These are phyloP conservation scores for Nymphalis c-album DNA, from an alignment of 2,888 invertebrate species.

Conservation along the genomic window DNA sequence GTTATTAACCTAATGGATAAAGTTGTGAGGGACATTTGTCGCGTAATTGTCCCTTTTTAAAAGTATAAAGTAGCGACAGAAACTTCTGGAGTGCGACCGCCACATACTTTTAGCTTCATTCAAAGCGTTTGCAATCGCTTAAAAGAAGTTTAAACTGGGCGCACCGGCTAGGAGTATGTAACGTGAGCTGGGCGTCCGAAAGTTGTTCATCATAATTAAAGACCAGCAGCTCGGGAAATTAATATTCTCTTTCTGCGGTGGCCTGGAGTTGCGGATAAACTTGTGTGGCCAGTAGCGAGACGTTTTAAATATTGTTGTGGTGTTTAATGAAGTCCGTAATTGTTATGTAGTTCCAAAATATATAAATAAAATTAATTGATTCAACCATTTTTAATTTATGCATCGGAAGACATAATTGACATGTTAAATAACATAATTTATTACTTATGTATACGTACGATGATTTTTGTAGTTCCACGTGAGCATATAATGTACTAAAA, in stretches of 20 bases:
- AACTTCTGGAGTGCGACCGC: constrained; percentile 46
- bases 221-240: constrained; percentile 62
- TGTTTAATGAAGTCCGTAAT: constrained; percentile 31
- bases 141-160: constrained; percentile 57
- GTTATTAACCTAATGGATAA: constrained; percentile 34
- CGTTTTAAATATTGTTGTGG: constrained; percentile 33
- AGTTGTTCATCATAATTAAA: constrained; percentile 71
- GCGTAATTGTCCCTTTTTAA: constrained; percentile 40
- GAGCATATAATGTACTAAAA: too few relatives aligned
- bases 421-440: too few relatives aligned
- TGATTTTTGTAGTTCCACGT: background rate
- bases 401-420: too few relatives aligned
- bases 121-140: constrained; percentile 47
- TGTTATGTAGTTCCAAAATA: constrained; percentile 16
- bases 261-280: constrained; percentile 37
- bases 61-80: constrained; percentile 45
- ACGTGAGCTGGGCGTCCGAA: constrained; percentile 62
- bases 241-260: constrained; percentile 62
- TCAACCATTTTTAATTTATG: background rate
- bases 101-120: constrained; percentile 43
- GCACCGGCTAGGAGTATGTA: constrained; percentile 60
- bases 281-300: constrained; percentile 38
- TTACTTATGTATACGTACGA: background rate
- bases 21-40: constrained; percentile 36
- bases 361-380: background rate